Base-by-base conservation (phyloP, 2,797 vertebrate genomes). In the Loris lydekkerianus region DNA sequence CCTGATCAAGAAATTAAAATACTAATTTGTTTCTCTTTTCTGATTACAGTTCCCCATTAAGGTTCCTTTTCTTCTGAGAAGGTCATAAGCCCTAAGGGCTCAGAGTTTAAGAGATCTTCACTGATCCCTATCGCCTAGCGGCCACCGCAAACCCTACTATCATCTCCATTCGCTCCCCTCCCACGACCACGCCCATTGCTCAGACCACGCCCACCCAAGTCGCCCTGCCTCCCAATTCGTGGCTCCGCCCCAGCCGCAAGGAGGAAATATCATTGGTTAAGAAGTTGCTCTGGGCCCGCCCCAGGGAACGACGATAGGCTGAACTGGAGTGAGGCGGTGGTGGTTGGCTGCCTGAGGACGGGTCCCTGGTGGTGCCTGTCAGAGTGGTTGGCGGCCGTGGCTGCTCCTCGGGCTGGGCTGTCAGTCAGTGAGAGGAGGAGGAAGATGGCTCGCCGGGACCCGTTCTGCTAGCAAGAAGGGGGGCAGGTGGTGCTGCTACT, bases 321-420 rank as follows among this genome's bases (percentile, higher is more conserved):
- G 94, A 98, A 97, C 98, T 90, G 96, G 97, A 97, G 98, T 98
- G 98, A 98, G 98, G 97, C 95, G 96, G 96, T 94, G 61, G 95
- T 93, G 96, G 97, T 98, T 97, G 97, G 96, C 94, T 96, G 96
- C 58, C 58, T 77, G 61, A 37, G 58, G 93, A 98, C 93, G 61
- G 97, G 97, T 97, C 86, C 61, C 37, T n/a, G 14, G 76, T 56
- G 3, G 77, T 97, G 97, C 96, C 94, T 84, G 95, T 98, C 97
- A 98, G 95, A 96, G 97, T 73, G 81, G 86, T 86, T 87, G 95
- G 97, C 96, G 91, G 97, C 96, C 9, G 96, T 78, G 96, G 93
- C 91, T 92, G 96, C 97, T 75, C 88, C 82, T 58, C 23, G 65
- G 93, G 34, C 90, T 94, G 96, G 97, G 58, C 97, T 97, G 84